Base-by-base conservation (phyloP, 2,888 invertebrate genomes). In the Lobophora halterata region DNA sequence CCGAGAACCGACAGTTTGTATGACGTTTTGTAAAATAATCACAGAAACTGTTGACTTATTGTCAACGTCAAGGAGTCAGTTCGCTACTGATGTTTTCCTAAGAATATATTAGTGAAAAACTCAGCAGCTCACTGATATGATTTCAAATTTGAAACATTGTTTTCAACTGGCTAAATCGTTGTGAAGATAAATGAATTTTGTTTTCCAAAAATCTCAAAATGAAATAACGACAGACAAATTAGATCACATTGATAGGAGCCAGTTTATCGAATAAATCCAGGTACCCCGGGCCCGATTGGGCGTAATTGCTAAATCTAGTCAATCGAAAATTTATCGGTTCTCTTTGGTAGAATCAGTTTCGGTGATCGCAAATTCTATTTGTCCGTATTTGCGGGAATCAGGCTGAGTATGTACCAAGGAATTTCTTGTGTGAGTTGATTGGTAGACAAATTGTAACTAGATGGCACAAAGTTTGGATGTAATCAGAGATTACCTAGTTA, bases 291-390 rank as follows among this genome's bases (percentile, higher is more conserved):
- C 28, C n/a, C 21, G 25, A 34, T 31, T 12, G 28, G 26, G 32
- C 47, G 46, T 59, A 59, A 59, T 61, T 59, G 43, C 48, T 18
- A 46, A 52, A 48, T 36, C 55, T 55, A 60, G 58, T 61, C 56
- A 52, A 52, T 53, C 53, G 62, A 50, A 49, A 55, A 60, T 58
- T 45, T 52, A 57, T 57, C 48, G 44, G 45, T 44, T 55, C 54
- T 45, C 46, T 38, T 42, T 40, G 31, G 42, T 31, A 38, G 50
- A 42, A 50, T 57, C 43, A 46, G 50, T 56, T 53, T 40, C 38
- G 28, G 31, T 36, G 46, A 50, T 50, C 41, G 33, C 45, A 47
- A 45, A 50, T 49, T 51, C 47, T 45, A 50, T 47, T 50, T 50
- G 44, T 34, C 27, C 36, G 29, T 33, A 32, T 42, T 36, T 42